Conservation (phyloP, 1,140 invertebrate species). For the Maconellicoccus hirsutus region DNA sequence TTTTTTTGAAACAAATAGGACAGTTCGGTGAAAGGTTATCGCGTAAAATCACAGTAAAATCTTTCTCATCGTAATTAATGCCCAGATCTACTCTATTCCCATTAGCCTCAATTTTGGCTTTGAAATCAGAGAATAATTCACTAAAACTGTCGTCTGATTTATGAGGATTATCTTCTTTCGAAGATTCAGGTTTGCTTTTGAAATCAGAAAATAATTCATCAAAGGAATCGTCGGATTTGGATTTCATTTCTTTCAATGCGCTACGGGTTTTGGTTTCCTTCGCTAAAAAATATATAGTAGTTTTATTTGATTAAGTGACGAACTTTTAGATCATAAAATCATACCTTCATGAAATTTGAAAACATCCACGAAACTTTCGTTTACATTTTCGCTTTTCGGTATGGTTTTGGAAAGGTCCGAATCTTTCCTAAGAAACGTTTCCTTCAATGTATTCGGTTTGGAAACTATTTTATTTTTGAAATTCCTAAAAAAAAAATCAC, state of each 20-base stretch:
- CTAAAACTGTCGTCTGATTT: neutral
- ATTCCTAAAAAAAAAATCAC: neutral
- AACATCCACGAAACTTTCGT: neutral
- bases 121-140: neutral
- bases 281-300: neutral
- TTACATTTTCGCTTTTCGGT: neutral
- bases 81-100: neutral
- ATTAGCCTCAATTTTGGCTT: no score
- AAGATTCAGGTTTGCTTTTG: neutral
- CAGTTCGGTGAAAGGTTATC: neutral
- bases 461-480: neutral
- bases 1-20: constrained; percentile 26
- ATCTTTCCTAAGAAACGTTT: neutral
- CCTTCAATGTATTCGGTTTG: neutral
- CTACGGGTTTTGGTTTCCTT: neutral
- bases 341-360: neutral
- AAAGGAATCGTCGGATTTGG: neutral
- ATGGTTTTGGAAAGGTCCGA: neutral
- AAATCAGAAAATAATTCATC: neutral
- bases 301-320: no score
- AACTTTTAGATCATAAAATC: neutral
- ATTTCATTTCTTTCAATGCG: neutral
- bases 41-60: neutral
- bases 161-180: neutral
- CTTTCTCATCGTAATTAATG: neutral